These are phyloP conservation scores for Diogma glabrata DNA, from an alignment of 2,888 invertebrate species.

Conservation along the genomic window DNA sequence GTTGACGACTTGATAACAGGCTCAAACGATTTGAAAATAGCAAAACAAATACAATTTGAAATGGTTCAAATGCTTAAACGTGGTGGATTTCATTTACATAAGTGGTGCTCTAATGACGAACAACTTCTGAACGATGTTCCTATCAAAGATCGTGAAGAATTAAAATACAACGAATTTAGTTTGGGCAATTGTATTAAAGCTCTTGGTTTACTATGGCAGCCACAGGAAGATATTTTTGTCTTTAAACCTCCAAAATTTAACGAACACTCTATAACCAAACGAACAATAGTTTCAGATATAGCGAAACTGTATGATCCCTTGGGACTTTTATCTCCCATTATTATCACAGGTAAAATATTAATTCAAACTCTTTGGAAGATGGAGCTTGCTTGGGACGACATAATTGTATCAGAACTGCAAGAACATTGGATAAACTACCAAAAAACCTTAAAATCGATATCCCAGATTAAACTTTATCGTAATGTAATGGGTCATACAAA, in stretches of 20 bases:
- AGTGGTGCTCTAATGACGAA: slow-evolving; percentile 6
- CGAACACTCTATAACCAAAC: slow-evolving; percentile 15
- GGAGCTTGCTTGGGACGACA: no score
- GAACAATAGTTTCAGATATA: slow-evolving; percentile 8
- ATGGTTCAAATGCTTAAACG: background rate
- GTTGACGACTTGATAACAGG: background rate
- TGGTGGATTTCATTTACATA: slow-evolving; percentile 5
- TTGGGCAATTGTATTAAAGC: background rate
- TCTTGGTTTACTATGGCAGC: slow-evolving; percentile 14
- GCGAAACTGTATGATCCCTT: slow-evolving; percentile 9
- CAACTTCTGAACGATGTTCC: background rate
- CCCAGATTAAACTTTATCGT: no score
- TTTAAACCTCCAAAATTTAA: no score
- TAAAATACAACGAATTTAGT: background rate
- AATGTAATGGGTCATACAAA: no score
- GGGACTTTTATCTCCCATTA: slow-evolving; percentile 3
- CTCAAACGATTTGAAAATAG: background rate
- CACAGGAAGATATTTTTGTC: no score
- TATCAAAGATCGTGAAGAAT: background rate
- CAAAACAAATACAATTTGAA: background rate
- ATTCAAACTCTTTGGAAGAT: no score
- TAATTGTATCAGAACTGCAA: no score
- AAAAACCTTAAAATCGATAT: no score
- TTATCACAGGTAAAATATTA: slow-evolving; percentile 3
- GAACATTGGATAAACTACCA: no score